Evolutionary conservation across 2,797 vertebrate species (phyloP).

Genomic region (Falco concolor): DNA sequence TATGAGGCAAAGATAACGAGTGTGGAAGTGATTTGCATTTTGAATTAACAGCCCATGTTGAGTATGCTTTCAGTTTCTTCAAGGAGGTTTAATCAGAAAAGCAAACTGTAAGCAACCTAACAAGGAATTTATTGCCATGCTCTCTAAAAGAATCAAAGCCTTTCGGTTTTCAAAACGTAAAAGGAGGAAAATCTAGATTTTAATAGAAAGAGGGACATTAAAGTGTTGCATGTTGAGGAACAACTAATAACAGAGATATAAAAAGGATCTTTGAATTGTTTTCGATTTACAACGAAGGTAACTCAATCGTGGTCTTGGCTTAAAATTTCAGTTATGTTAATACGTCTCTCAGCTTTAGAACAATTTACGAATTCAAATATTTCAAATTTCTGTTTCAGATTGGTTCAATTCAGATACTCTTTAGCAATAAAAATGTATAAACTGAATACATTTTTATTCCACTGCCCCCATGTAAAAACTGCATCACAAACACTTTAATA

Average conservation of each 20-base stretch:
- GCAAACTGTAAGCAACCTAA: constrained; percentile 58
- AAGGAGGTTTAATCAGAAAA: constrained; percentile 66
- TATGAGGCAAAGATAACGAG: neutral
- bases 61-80: constrained; percentile 59
- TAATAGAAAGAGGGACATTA: neutral
- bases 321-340: neutral
- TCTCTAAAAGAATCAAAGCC: constrained; percentile 41
- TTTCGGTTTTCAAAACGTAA: constrained; percentile 52
- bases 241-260: neutral
- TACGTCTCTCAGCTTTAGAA: neutral
- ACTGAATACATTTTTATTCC: neutral
- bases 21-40: constrained; percentile 53
- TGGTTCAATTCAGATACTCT: neutral
- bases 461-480: neutral
- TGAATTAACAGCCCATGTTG: constrained; percentile 56
- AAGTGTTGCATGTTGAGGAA: constrained; percentile 21
- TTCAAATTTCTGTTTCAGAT: neutral
- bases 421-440: neutral
- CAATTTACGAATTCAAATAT: neutral
- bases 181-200: constrained; percentile 29
- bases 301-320: neutral
- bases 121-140: constrained; percentile 57
- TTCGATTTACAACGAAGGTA: neutral
- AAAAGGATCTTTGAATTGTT: neutral
- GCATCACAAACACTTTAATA: neutral